Conservation (phyloP, 2,888 invertebrate species). For the Loripinus fragilis region DNA sequence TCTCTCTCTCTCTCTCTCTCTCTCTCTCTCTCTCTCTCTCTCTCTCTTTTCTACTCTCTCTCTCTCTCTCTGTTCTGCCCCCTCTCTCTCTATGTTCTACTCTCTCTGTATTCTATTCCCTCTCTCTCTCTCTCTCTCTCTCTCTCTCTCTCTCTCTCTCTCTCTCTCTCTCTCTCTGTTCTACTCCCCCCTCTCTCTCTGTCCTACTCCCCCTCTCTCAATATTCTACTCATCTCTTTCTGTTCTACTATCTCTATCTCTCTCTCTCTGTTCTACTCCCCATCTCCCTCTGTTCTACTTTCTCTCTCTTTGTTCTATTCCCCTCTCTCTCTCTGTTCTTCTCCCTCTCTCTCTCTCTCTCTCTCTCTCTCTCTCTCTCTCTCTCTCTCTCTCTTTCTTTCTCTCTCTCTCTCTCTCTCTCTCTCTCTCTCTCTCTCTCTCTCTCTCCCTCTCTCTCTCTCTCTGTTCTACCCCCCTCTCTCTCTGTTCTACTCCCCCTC, state of each 20-base stretch:
- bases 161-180: constrained; percentile 19
- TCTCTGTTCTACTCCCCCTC: too few species aligned
- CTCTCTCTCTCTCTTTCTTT: constrained; percentile 8
- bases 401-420: constrained; percentile 17
- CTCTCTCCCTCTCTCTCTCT: too few species aligned
- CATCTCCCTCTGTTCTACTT: too few species aligned
- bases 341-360: too few species aligned
- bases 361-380: constrained; percentile 6
- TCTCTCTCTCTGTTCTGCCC: background rate
- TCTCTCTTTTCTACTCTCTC: constrained; percentile 26
- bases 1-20: too few species aligned
- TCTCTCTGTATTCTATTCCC: background rate
- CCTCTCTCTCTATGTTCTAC: too few species aligned
- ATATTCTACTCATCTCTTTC: too few species aligned
- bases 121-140: constrained; percentile 10
- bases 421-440: constrained; percentile 15
- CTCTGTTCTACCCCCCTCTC: too few species aligned
- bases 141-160: constrained; percentile 18
- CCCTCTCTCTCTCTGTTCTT: too few species aligned
- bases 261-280: too few species aligned
- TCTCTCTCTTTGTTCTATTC: too few species aligned
- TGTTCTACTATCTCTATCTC: constrained; percentile 9
- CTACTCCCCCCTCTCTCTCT: too few species aligned
- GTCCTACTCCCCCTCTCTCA: background rate
- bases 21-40: constrained; percentile 27